phyloP scores from a whole-genome alignment of 2,888 invertebrate species.

The Chromoteleia sp. region DNA sequence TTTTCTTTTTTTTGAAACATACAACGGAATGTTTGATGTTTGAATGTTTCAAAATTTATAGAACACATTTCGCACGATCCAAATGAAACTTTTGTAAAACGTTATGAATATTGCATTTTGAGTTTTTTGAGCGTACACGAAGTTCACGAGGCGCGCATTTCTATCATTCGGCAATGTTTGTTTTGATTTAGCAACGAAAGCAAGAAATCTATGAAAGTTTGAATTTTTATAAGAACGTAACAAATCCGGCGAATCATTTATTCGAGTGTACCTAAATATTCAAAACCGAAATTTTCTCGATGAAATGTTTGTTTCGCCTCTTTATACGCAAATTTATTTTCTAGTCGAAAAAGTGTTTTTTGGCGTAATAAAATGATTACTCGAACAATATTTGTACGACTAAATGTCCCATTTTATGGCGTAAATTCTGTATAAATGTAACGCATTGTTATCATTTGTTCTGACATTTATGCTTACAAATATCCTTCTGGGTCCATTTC shows the following conservation, averaged over 20 bases:
- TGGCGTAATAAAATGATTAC: too few relatives aligned
- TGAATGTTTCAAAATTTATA: not conserved
- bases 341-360: too few relatives aligned
- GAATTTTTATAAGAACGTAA: not conserved
- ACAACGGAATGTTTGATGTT: not conserved
- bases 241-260: not conserved
- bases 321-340: too few relatives aligned
- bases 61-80: not conserved
- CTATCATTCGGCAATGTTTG: not conserved
- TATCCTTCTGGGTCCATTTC: constrained; percentile 24
- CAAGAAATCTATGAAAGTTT: not conserved
- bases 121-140: not conserved
- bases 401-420: constrained; percentile 5
- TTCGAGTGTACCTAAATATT: constrained; percentile 1
- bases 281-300: not conserved
- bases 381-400: not conserved
- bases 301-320: not conserved
- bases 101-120: constrained; percentile 22
- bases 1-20: too few relatives aligned
- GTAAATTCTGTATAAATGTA: constrained; percentile 1
- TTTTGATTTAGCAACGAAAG: not conserved
- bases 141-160: not conserved
- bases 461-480: constrained; percentile 38
- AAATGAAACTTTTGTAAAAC: constrained; percentile 14
- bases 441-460: constrained; percentile 1